Conservation (phyloP, 1,140 invertebrate species). For the silkworm (Bombyx mori) region ASM3026992v2 NC_085121.1:434501-435000, state of each 20-base stretch:
- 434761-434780: conserved; percentile 84
- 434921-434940: too few species aligned
- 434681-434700: conserved; percentile 87
- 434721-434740: conserved; percentile 87
- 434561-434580: conserved; percentile 84
- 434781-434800: too few species aligned
- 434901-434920: too few species aligned
- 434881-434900: too few species aligned
- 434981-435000: too few species aligned
- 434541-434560: conserved; percentile 37
- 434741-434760: conserved; percentile 85
- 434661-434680: conserved; percentile 81
- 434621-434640: conserved; percentile 91
- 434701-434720: conserved; percentile 85
- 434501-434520: not conserved
- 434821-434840: too few species aligned
- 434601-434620: conserved; percentile 85
- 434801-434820: too few species aligned
- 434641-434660: conserved; percentile 87
- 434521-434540: not conserved
- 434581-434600: conserved; percentile 84
- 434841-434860: too few species aligned
- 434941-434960: too few species aligned
- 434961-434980: too few species aligned
- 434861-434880: too few species aligned